Percentiles rank a stretch among this genome's conserved stretches.
Conservation (phyloP, 2,888 invertebrate genomes). For the Salticus scenicus region DNA sequence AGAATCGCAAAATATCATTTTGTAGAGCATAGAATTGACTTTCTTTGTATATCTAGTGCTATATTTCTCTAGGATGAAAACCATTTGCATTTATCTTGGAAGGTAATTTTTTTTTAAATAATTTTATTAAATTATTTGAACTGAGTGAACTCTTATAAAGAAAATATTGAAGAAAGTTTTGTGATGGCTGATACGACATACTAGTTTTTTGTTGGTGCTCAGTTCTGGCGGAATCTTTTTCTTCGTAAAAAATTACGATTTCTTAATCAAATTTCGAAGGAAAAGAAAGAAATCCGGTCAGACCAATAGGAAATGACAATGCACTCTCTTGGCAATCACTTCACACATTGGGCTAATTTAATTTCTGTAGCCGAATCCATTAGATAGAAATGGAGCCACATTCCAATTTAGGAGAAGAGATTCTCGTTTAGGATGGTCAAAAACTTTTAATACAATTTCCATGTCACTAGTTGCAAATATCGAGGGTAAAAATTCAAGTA, state of each 20-base stretch:
- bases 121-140: too few relatives aligned
- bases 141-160: too few relatives aligned
- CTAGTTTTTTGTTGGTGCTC: background rate
- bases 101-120: too few relatives aligned
- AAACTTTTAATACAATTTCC: conserved; percentile 42
- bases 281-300: conserved; percentile 5
- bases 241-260: conserved; percentile 17
- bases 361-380: conserved; percentile 47
- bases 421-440: background rate
- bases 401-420: conserved; percentile 4
- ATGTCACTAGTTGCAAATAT: conserved; percentile 29
- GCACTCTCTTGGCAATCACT: conserved; percentile 22
- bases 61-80: too few relatives aligned
- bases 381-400: conserved; percentile 21
- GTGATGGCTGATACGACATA: too few relatives aligned
- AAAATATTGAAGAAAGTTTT: too few relatives aligned
- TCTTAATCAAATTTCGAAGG: conserved; percentile 46
- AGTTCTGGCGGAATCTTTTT: background rate
- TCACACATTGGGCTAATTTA: conserved; percentile 27
- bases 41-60: too few relatives aligned
- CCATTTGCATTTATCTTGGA: too few relatives aligned
- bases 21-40: too few relatives aligned
- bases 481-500: background rate
- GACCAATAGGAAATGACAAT: conserved; percentile 19
- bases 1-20: too few relatives aligned